A percentile compares a stretch with the other conserved stretches of the same genome.
phyloP scores from a whole-genome alignment of 1,140 invertebrate genomes.

The Musca domestica region DNA sequence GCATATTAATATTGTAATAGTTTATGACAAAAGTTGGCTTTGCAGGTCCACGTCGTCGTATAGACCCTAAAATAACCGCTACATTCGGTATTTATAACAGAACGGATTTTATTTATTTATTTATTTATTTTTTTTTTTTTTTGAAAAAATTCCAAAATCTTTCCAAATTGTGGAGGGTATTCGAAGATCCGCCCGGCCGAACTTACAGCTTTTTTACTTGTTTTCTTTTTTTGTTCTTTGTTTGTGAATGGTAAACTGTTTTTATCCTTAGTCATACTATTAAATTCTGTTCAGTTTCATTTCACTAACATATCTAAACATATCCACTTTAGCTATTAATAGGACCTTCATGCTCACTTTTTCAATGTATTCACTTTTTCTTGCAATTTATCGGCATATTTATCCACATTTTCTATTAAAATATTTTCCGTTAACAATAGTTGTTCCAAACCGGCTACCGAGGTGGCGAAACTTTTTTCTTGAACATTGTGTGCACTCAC shows the following conservation, averaged over 20 bases:
- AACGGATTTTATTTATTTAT: not conserved
- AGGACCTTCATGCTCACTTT: not conserved
- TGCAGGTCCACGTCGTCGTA: too few species aligned
- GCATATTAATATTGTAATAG: too few species aligned
- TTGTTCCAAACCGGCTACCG: constrained; percentile 82
- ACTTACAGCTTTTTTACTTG: too few species aligned
- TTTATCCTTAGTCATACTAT: too few species aligned
- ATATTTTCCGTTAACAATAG: constrained; percentile 81
- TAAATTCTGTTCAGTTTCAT: not conserved
- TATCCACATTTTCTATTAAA: constrained; percentile 76
- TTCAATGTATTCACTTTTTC: constrained; percentile 29
- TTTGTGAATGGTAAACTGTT: too few species aligned
- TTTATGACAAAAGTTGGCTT: too few species aligned
- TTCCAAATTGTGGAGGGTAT: too few species aligned
- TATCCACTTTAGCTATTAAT: not conserved
- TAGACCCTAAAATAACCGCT: too few species aligned
- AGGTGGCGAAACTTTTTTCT: constrained; percentile 60
- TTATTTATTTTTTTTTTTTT: not conserved
- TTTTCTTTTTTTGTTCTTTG: not conserved
- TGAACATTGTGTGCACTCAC: not conserved
- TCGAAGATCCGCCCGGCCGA: too few species aligned
- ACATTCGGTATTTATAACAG: not conserved
- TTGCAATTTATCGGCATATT: constrained; percentile 65
- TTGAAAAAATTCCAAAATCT: too few species aligned
- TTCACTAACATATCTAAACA: constrained; percentile 31